Evolutionary conservation across 2,113 vertebrate species (phyloP), one percentile per base, ranked within the genome.

Genomic region (Dipodomys spectabilis): DNA sequence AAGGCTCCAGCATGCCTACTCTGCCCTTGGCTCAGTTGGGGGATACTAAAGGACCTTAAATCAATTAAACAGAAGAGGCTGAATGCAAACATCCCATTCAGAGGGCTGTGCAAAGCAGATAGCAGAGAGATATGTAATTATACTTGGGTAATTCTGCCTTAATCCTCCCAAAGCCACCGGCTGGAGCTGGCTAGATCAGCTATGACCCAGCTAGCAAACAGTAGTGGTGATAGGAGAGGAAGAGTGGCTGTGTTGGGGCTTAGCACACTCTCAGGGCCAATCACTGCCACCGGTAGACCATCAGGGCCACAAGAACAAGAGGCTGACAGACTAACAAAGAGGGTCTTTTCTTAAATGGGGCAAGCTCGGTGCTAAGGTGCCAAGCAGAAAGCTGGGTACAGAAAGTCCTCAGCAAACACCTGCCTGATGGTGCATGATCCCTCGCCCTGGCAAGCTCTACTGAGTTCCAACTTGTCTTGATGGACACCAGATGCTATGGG

Each of bases 151-250:
- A 98, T 98, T 90, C 97, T 92, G 82, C 96, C 91, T 95, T 98
- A 98, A 98, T 98, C 98, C 98, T 97, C 95, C 93, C 94, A 97
- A 97, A 96, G 97, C 97, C 96, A 96, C 90, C 1, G 60, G 97
- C 85, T 77, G 93, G 96, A 97, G 97, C 97, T 96, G 94, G 82
- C 72, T 95, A 96, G 97, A 97, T 98, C 97, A 97, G 95, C 95
- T 94, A 90, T 97, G 96, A 97, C 97, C 97, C 77, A n/a, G 95
- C 98, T 95, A 95, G 90, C 97, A 98, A 97, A 98, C 95, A 96
- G 62, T 96, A 97, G 96, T 85, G 90, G 88, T 93, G 95, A 86
- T 49, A 74, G 0, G 80, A 79, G 90, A 94, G 79, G 87, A 90
- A 65, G 49, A 22, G 82, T 12, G 79, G 69, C 69, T 81, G 60